Conservation (phyloP, 2,888 invertebrate genomes). For the Isotomurus palustris region DNA sequence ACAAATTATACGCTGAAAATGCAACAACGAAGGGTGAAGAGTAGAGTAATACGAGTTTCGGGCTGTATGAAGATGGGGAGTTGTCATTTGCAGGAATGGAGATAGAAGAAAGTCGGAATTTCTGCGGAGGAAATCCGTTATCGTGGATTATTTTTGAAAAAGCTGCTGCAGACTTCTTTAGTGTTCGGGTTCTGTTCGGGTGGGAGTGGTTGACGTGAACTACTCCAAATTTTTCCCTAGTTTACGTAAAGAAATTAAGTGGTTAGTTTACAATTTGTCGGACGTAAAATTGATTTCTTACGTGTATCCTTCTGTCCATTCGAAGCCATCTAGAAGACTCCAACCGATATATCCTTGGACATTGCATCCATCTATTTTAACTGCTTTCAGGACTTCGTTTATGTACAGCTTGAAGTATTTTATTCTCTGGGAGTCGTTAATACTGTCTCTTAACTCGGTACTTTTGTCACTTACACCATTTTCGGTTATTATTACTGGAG, state of each 20-base stretch:
- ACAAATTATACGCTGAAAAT: conserved; percentile 2
- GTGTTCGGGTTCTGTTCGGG: conserved; percentile 4
- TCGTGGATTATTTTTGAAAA: conserved; percentile 1
- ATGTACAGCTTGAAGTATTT: conserved; percentile 4
- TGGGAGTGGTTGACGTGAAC: not conserved
- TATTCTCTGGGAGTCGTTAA: not conserved
- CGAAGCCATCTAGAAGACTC: conserved; percentile 51
- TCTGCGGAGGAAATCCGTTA: conserved; percentile 2
- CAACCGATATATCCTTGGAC: conserved; percentile 50
- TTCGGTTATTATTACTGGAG: conserved; percentile 11
- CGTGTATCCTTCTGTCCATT: conserved; percentile 49
- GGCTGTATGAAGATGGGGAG: not conserved
- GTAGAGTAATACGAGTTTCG: not conserved
- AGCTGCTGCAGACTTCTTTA: conserved; percentile 2
- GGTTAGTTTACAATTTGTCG: not conserved
- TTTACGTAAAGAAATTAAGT: not conserved
- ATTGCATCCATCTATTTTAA: conserved; percentile 46
- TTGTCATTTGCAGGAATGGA: not conserved
- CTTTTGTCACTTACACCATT: conserved; percentile 10
- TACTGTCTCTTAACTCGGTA: not conserved
- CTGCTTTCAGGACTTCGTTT: conserved; percentile 29
- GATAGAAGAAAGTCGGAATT: not conserved
- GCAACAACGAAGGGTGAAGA: not conserved
- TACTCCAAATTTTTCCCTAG: conserved; percentile 8
- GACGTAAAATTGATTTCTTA: conserved; percentile 24